Conservation (phyloP, 2,113 vertebrate species). For the Brachirus orientalis region DNA sequence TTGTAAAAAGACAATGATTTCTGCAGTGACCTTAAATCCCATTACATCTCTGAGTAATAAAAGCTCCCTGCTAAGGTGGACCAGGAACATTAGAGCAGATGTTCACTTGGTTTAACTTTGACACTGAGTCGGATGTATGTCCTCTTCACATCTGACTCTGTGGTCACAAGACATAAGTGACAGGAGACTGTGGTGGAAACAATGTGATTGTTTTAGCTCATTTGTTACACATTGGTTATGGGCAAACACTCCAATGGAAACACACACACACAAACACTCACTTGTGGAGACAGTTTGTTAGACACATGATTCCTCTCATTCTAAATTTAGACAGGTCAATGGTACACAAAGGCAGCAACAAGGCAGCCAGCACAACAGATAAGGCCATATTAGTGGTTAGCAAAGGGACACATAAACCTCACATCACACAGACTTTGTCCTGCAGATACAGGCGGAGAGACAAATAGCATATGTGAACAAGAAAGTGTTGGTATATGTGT, state of each 20-base stretch:
- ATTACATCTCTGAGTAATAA: too few relatives aligned
- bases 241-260: conserved; percentile 21
- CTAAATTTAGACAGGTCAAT: conserved; percentile 79
- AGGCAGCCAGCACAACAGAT: too few relatives aligned
- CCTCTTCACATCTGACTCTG: conserved; percentile 31
- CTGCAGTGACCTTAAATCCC: too few relatives aligned
- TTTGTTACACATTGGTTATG: conserved; percentile 54
- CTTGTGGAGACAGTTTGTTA: conserved; percentile 55
- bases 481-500: background rate
- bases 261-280: conserved; percentile 9
- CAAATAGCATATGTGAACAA: too few relatives aligned
- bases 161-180: conserved; percentile 53
- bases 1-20: too few relatives aligned
- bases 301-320: conserved; percentile 71
- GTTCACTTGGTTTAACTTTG: conserved; percentile 14
- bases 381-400: too few relatives aligned
- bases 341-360: conserved; percentile 62
- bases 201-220: conserved; percentile 58
- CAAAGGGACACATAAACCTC: conserved; percentile 42
- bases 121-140: conserved; percentile 21
- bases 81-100: background rate
- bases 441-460: too few relatives aligned
- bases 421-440: conserved; percentile 27
- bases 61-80: background rate
- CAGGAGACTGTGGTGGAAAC: conserved; percentile 44